Percentiles rank a stretch among this genome's conserved stretches.
phyloP scores from a whole-genome alignment of 2,888 invertebrate genomes.

The Andrena minutula region DNA sequence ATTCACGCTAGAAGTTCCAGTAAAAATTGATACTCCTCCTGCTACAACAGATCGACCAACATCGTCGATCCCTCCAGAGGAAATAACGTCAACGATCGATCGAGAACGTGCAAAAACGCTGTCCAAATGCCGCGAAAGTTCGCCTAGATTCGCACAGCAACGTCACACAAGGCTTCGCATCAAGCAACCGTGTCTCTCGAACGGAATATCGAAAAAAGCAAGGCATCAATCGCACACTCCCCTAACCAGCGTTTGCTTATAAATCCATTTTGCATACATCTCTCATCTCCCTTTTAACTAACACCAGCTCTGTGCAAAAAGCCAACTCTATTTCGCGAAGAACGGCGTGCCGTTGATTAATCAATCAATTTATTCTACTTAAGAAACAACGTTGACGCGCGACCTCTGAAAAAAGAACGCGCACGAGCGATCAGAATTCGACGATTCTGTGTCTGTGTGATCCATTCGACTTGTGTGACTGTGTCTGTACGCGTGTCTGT shows the following conservation, averaged over 20 bases:
- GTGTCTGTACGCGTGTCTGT: background rate
- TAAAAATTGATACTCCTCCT: background rate
- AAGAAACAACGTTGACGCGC: constrained; percentile 46
- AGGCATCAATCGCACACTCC: constrained; percentile 5
- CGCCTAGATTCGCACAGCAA: constrained; percentile 32
- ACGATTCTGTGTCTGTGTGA: background rate
- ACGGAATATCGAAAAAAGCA: constrained; percentile 37
- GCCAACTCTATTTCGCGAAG: constrained; percentile 15
- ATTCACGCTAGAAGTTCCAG: background rate
- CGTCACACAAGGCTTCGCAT: constrained; percentile 8
- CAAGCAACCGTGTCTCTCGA: constrained; percentile 31
- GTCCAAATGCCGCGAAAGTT: constrained; percentile 1
- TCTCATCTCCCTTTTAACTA: background rate
- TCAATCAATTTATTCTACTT: constrained; percentile 33
- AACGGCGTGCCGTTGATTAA: constrained; percentile 37
- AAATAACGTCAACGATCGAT: constrained; percentile 8
- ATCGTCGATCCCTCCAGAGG: background rate
- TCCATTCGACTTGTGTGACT: background rate
- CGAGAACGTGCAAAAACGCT: background rate
- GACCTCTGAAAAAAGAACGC: constrained; percentile 17
- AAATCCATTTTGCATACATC: constrained; percentile 2
- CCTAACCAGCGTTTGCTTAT: background rate
- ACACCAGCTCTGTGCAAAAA: constrained; percentile 1
- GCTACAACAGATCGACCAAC: constrained; percentile 1
- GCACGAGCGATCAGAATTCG: constrained; percentile 34